Evolutionary conservation across 2,797 vertebrate species (phyloP).

Genomic region (Silurus aristotelis): DNA sequence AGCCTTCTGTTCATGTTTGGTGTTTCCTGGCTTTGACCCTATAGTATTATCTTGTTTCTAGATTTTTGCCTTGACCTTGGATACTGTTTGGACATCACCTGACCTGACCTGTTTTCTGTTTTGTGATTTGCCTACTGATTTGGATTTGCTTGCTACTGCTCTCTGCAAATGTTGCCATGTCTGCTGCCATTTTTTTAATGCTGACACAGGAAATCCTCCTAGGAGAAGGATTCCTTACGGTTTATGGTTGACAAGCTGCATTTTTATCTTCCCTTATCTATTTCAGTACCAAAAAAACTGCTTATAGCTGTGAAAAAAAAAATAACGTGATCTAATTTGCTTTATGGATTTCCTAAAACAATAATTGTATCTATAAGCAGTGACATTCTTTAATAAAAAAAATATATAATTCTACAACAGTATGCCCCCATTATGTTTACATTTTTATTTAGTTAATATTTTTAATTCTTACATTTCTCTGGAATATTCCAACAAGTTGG

Average conservation of each 20-base stretch:
- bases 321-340: background rate
- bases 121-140: too few species aligned
- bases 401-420: background rate
- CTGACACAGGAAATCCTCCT: background rate
- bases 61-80: too few species aligned
- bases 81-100: too few species aligned
- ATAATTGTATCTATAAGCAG: background rate
- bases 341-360: background rate
- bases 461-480: slow-evolving; percentile 1
- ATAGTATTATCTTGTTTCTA: too few species aligned
- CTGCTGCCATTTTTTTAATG: background rate
- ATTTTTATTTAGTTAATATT: background rate
- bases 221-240: background rate
- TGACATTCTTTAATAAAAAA: background rate
- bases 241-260: background rate
- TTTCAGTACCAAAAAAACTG: background rate
- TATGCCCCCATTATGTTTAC: background rate
- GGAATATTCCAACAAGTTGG: background rate
- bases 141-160: too few species aligned
- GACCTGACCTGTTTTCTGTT: too few species aligned
- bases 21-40: too few species aligned
- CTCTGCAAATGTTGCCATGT: background rate
- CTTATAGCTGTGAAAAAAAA: background rate
- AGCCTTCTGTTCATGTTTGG: too few species aligned
- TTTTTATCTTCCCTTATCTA: background rate